Evolutionary conservation across 2,113 vertebrate genomes (phyloP).

Genomic region (Bos indicus): DNA sequence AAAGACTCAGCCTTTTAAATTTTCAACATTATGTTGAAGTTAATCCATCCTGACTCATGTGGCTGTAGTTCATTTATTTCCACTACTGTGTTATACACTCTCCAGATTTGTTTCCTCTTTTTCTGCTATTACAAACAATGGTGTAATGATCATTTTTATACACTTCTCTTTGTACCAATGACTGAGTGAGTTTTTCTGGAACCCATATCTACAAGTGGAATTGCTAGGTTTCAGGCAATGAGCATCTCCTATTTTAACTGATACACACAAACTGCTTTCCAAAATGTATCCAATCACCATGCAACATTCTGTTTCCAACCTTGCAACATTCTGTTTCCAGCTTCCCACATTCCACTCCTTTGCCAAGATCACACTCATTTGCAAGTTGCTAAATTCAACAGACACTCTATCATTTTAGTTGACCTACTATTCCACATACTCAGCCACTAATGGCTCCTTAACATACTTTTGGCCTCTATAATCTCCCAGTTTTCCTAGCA

Average conservation of each 20-base stretch:
- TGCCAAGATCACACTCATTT: not conserved
- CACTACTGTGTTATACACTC: not conserved
- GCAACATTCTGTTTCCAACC: not conserved
- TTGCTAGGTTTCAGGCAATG: not conserved
- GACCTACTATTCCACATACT: not conserved
- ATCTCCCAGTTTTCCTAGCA: not conserved
- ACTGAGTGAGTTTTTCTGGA: not conserved
- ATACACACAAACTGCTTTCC: not conserved
- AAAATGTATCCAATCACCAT: conserved; percentile 13
- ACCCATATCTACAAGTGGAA: not conserved
- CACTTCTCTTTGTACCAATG: not conserved
- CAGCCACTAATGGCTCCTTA: not conserved
- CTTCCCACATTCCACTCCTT: not conserved
- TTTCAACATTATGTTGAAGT: not conserved
- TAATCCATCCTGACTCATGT: not conserved
- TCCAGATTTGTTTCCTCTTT: not conserved
- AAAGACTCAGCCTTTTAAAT: not conserved
- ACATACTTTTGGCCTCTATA: not conserved
- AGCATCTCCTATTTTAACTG: not conserved
- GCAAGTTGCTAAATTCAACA: not conserved
- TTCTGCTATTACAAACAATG: not conserved
- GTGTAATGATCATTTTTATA: not conserved
- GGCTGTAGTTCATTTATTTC: not conserved
- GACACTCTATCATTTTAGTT: not conserved
- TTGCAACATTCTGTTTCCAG: not conserved